Percentiles rank a stretch among this genome's conserved stretches.
Evolutionary conservation across 53 echinoderm and acorn worm genomes (phyloP).

Genomic region (Mesocentrotus franciscanus): DNA sequence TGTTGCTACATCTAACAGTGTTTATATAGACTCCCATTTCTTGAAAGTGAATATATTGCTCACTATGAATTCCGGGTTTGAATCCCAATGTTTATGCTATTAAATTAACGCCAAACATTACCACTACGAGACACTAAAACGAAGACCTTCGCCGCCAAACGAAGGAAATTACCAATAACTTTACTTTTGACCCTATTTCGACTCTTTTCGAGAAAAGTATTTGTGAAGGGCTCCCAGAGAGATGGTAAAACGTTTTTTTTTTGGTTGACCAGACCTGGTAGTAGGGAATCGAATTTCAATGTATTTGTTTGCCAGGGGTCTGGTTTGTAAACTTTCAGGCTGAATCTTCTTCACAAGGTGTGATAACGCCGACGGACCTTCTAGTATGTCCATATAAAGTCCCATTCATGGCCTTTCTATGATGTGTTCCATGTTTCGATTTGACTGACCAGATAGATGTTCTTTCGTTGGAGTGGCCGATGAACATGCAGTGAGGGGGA

Average conservation of each 20-base stretch:
- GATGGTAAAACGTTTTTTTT: background rate
- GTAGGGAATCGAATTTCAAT: background rate
- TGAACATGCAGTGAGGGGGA: background rate
- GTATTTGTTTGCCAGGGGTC: background rate
- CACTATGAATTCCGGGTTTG: background rate
- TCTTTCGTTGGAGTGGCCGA: background rate
- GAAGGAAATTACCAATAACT: background rate
- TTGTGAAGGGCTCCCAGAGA: background rate
- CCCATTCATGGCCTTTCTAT: background rate
- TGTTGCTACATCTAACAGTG: too few species aligned
- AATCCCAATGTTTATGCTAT: background rate
- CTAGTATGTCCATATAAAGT: too few species aligned
- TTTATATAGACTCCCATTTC: too few species aligned
- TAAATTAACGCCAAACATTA: background rate
- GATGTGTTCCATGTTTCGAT: background rate
- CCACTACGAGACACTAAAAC: background rate
- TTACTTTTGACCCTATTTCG: background rate
- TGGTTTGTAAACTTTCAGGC: background rate
- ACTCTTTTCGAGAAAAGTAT: background rate
- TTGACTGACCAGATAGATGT: background rate
- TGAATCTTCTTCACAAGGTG: background rate
- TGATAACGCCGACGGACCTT: background rate
- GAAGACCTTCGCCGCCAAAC: background rate
- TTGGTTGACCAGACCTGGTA: background rate
- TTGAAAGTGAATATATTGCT: background rate